Conservation (phyloP, 2,797 vertebrate species). For the Gadopsis bispinosus region DNA sequence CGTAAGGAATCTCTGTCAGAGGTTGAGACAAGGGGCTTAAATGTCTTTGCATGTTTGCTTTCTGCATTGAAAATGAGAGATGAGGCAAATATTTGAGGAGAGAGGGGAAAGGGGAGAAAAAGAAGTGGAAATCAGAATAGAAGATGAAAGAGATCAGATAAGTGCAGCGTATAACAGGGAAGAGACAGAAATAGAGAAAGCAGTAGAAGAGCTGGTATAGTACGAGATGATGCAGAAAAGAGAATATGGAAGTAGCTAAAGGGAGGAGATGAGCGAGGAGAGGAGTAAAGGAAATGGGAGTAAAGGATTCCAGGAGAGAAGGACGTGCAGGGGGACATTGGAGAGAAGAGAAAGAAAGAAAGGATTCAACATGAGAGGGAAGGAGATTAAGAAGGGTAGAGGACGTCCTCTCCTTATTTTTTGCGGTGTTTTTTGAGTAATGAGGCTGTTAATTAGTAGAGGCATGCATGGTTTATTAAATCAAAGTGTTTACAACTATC, state of each 20-base stretch:
- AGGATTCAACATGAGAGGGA: conserved; percentile 34
- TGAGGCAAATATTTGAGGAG: conserved; percentile 25
- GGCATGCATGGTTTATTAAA: conserved; percentile 85
- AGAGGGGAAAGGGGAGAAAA: conserved; percentile 19
- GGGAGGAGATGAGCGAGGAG: conserved; percentile 13
- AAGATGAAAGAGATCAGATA: conserved; percentile 9
- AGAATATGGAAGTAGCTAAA: conserved; percentile 21
- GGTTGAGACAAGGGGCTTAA: conserved; percentile 10
- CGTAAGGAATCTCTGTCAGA: conserved; percentile 13
- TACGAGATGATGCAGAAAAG: conserved; percentile 35
- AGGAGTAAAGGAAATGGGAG: conserved; percentile 33
- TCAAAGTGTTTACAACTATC: conserved; percentile 85
- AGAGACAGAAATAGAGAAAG: background rate
- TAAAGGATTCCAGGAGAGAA: conserved; percentile 29
- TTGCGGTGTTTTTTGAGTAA: conserved; percentile 80
- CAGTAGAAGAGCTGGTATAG: background rate
- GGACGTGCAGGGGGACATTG: conserved; percentile 16
- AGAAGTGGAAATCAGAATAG: conserved; percentile 10
- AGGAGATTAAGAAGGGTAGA: conserved; percentile 51
- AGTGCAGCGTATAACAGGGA: background rate
- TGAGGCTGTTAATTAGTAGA: conserved; percentile 83
- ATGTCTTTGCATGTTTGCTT: conserved; percentile 24
- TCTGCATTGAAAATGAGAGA: conserved; percentile 25
- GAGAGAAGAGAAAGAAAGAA: conserved; percentile 33
- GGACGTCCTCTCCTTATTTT: conserved; percentile 53